Evolutionary conservation across 2,113 vertebrate species (phyloP).

Genomic region (Ciconia boyciana): DNA sequence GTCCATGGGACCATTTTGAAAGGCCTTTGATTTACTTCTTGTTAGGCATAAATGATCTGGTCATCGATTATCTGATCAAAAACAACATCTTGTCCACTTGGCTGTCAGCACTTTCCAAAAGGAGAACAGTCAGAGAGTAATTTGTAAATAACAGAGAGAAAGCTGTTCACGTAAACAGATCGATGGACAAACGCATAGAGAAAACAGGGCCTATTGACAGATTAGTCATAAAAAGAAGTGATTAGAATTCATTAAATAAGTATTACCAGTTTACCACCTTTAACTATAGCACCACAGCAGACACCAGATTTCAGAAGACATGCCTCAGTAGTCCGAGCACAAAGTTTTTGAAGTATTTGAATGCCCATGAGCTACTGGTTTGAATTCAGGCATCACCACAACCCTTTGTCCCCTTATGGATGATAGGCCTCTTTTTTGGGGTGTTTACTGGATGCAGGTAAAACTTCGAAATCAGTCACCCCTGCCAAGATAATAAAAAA

Average conservation of each 20-base stretch:
- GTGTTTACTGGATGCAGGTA: neutral
- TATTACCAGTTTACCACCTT: slow-evolving; percentile 3
- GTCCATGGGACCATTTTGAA: neutral
- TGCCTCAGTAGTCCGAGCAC: neutral
- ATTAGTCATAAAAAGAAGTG: neutral
- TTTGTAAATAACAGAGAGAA: neutral
- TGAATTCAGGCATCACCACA: neutral
- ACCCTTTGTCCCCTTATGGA: neutral
- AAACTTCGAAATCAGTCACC: neutral
- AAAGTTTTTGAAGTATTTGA: neutral
- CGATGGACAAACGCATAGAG: neutral
- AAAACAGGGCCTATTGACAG: neutral
- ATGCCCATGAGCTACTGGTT: neutral
- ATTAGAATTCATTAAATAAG: slow-evolving; percentile 20
- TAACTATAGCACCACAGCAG: neutral
- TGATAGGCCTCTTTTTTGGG: neutral
- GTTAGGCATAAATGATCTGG: neutral
- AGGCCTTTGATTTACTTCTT: neutral
- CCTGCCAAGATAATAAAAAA: neutral
- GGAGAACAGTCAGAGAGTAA: neutral
- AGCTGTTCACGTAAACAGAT: neutral
- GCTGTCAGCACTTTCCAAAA: neutral
- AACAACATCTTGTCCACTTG: neutral
- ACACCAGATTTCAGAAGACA: neutral
- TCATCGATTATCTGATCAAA: neutral